Base-by-base conservation (phyloP, 2,888 invertebrate genomes). In the Nomada fabriciana region DNA sequence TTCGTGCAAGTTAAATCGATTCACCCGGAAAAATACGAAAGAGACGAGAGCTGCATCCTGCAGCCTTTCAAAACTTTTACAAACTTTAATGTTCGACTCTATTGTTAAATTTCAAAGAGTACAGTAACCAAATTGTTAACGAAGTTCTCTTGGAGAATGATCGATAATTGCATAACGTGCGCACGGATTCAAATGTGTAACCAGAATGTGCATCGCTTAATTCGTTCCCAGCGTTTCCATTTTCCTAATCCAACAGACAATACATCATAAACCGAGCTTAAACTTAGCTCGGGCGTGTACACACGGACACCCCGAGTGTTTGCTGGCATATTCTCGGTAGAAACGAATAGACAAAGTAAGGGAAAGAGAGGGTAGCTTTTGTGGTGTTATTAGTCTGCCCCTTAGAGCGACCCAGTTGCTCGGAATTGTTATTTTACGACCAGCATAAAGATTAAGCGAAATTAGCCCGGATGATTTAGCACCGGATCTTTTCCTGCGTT, bases 361-460 rank as follows among this genome's bases (percentile, higher is more conserved):
- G n/a, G 15, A 20, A 13, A 13, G 23, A 11, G 7, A 13, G 53
- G 25, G n/a, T 20, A 57, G 52, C 47, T 64, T 65, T 52, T 23
- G 50, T 13, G n/a, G 23, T 43, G 77, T 86, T 77, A 83, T 88
- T 87, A 86, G 85, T 86, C 86, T 70, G 64, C 65, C 77, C 78
- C 20, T 55, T 43, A 55, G 59, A 64, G 36, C 76, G 65, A 76
- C 72, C 67, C 73, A 43, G 74, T 80, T 78, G 64, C 81, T 57
- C 70, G 82, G 83, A 91, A 91, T 91, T 89, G 87, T 91, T 90
- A 88, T 90, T 92, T 92, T 90, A 91, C 86, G 86, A 77, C 83
- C 84, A 82, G 83, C 83, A 85, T 91, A 91, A 91, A 91, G 91
- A 91, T 92, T 92, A 91, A 81, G 76, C 75, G 88, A 89, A 91